These are phyloP conservation scores for Diorhabda elongata DNA, from an alignment of 1,140 invertebrate genomes.

Conservation along the genomic window DNA sequence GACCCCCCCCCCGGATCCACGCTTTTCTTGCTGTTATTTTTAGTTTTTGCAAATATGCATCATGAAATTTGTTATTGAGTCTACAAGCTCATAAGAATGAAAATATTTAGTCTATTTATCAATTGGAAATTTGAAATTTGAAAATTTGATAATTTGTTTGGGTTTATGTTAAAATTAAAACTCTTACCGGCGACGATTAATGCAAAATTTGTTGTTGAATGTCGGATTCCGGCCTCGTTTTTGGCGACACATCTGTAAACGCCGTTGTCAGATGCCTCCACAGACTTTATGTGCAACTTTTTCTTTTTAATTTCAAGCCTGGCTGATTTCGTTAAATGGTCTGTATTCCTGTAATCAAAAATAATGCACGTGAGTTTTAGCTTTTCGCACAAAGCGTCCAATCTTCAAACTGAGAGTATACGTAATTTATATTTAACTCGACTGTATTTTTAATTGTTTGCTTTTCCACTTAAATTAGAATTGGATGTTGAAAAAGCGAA, in stretches of 20 bases:
- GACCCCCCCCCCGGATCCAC: no score
- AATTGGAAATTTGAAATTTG: no score
- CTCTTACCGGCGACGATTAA: conserved; percentile 55
- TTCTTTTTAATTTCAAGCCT: conserved; percentile 61
- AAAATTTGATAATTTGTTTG: no score
- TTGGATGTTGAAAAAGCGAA: no score
- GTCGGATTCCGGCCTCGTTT: conserved; percentile 59
- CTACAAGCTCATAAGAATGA: no score
- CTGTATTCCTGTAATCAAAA: conserved; percentile 56
- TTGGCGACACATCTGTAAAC: conserved; percentile 65
- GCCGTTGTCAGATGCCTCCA: conserved; percentile 63
- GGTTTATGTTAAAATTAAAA: neutral
- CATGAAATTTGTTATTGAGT: no score
- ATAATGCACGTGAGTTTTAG: conserved; percentile 8
- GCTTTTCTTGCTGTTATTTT: no score
- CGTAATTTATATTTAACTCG: neutral
- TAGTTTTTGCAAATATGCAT: no score
- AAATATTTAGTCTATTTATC: no score
- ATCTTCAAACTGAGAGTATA: neutral
- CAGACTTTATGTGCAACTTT: conserved; percentile 59
- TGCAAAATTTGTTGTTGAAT: conserved; percentile 56
- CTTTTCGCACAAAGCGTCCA: neutral
- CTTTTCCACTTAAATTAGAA: no score
- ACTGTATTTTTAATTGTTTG: neutral
- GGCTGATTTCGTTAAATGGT: conserved; percentile 56